Conservation (phyloP, 2,113 vertebrate species). For the Theropithecus gelada region DNA sequence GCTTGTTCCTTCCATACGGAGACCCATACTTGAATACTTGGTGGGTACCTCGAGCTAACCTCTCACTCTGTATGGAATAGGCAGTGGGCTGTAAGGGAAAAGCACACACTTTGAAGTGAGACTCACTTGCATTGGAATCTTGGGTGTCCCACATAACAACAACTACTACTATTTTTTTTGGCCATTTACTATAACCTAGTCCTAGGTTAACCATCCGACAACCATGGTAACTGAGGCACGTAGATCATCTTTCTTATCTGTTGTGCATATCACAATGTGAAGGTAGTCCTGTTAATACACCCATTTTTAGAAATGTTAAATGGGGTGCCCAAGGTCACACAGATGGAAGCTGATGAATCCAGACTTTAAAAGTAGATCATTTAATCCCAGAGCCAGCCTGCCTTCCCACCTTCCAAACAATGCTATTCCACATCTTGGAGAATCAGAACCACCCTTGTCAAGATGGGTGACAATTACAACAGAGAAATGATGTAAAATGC, state of each 20-base stretch:
- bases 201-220: too few relatives aligned
- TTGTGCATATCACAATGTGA: neutral
- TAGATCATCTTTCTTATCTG: neutral
- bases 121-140: neutral
- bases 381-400: neutral
- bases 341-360: neutral
- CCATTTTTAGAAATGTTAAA: neutral
- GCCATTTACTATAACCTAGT: neutral
- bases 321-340: neutral
- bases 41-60: neutral
- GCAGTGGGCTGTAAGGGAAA: neutral
- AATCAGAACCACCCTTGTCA: neutral
- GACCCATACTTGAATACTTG: too few relatives aligned
- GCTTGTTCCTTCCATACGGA: neutral
- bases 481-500: rapidly evolving
- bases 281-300: neutral
- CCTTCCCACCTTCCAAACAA: neutral
- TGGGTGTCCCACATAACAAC: neutral
- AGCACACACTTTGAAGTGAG: neutral
- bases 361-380: neutral
- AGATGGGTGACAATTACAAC: neutral
- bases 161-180: neutral
- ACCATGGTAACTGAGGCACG: neutral
- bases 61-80: neutral
- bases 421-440: neutral